Conservation (phyloP, 2,888 invertebrate genomes). For the Drosophila setosimentum region DNA sequence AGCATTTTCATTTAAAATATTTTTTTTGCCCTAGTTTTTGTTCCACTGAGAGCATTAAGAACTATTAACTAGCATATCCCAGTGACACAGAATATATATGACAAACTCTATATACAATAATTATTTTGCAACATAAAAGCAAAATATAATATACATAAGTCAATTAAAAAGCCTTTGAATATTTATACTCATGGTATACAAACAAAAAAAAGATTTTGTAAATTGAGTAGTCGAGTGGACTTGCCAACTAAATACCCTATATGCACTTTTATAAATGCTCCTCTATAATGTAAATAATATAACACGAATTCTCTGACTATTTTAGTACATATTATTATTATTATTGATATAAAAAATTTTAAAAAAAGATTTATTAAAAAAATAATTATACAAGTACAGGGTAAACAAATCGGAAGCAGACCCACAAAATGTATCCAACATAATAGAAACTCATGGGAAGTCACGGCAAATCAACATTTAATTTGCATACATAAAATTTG, state of each 20-base stretch:
- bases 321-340: background rate
- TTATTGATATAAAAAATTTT: background rate
- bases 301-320: no score
- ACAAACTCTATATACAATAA: slow-evolving; percentile 62
- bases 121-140: slow-evolving; percentile 55
- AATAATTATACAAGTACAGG: slow-evolving; percentile 3
- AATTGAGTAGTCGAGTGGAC: background rate
- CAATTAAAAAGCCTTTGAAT: slow-evolving; percentile 72
- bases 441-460: slow-evolving; percentile 40
- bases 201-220: background rate
- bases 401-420: slow-evolving; percentile 11
- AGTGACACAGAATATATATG: slow-evolving; percentile 36
- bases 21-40: slow-evolving; percentile 15
- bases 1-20: background rate
- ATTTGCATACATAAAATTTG: slow-evolving; percentile 68
- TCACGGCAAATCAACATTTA: slow-evolving; percentile 67
- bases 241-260: slow-evolving; percentile 8
- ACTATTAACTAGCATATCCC: slow-evolving; percentile 54
- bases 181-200: slow-evolving; percentile 58
- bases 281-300: background rate
- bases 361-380: background rate
- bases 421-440: slow-evolving; percentile 25
- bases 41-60: slow-evolving; percentile 47
- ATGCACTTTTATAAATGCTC: background rate
- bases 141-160: slow-evolving; percentile 73